Evolutionary conservation across 2,113 vertebrate species (phyloP).

Genomic region (Chelonoidis abingdonii): DNA sequence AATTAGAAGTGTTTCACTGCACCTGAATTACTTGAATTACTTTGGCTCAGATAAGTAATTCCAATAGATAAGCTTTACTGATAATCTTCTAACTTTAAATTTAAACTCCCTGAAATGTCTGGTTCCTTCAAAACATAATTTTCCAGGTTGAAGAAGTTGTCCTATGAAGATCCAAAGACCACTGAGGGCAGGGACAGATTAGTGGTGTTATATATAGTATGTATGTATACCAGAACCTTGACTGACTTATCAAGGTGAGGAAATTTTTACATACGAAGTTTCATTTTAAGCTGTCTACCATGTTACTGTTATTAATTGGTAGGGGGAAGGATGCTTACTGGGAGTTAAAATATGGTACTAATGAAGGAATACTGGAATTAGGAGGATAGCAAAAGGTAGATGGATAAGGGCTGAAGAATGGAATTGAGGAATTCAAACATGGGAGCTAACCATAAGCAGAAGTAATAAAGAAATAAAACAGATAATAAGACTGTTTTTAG

Average conservation of each 20-base stretch:
- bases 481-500: background rate
- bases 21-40: slow-evolving; percentile 73
- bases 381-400: slow-evolving; percentile 28
- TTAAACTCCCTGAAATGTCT: slow-evolving; percentile 71
- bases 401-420: slow-evolving; percentile 28
- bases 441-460: background rate
- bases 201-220: background rate
- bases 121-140: slow-evolving; percentile 70
- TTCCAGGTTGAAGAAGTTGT: slow-evolving; percentile 62
- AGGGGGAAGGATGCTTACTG: slow-evolving; percentile 24
- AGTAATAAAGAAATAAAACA: slow-evolving; percentile 46
- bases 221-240: slow-evolving; percentile 28
- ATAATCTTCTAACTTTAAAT: slow-evolving; percentile 76
- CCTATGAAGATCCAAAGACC: slow-evolving; percentile 6
- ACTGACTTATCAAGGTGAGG: slow-evolving; percentile 41
- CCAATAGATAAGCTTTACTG: slow-evolving; percentile 69
- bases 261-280: slow-evolving; percentile 54
- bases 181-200: slow-evolving; percentile 57
- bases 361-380: slow-evolving; percentile 46
- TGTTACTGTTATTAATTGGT: slow-evolving; percentile 41
- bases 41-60: slow-evolving; percentile 77
- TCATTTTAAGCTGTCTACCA: slow-evolving; percentile 36
- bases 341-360: slow-evolving; percentile 53
- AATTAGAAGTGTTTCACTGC: slow-evolving; percentile 76
- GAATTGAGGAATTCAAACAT: background rate